Evolutionary conservation across 2,113 vertebrate species (phyloP).

Genomic region (Prunella fulvescens): DNA sequence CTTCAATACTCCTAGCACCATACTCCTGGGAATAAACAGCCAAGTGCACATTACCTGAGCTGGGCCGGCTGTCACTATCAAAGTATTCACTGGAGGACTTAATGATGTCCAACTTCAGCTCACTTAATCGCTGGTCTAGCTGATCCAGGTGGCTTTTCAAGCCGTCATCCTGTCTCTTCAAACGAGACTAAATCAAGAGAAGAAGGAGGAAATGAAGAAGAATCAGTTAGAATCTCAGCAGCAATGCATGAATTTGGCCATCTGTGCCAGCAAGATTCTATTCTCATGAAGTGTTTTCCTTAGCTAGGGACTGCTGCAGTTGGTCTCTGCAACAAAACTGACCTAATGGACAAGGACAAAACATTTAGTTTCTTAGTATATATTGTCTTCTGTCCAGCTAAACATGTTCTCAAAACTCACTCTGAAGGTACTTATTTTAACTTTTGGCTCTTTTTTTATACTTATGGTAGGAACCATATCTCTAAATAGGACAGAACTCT

Average conservation of each 20-base stretch:
- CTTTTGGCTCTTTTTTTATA: neutral
- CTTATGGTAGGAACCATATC: neutral
- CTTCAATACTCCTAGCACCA: neutral
- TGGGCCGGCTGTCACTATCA: conserved; percentile 93
- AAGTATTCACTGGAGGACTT: conserved; percentile 80
- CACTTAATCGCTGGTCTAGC: conserved; percentile 88
- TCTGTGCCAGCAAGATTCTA: neutral
- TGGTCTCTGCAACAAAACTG: neutral
- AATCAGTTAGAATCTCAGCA: neutral
- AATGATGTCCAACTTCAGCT: conserved; percentile 84
- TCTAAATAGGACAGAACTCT: neutral
- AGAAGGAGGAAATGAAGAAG: neutral
- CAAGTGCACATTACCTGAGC: conserved; percentile 80
- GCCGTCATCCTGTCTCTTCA: conserved; percentile 86
- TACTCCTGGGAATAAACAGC: neutral
- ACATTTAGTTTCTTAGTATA: neutral
- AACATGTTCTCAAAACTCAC: neutral
- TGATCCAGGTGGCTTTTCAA: conserved; percentile 89
- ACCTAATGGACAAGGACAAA: neutral
- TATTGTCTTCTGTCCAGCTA: neutral
- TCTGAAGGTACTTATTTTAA: neutral
- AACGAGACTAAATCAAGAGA: conserved; percentile 74
- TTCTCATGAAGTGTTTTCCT: neutral
- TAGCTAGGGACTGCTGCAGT: neutral
- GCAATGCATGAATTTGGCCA: neutral